Evolutionary conservation across 2,888 invertebrate genomes (phyloP), one percentile per base, ranked within the genome.

Genomic region (Apamea epomidion): DNA sequence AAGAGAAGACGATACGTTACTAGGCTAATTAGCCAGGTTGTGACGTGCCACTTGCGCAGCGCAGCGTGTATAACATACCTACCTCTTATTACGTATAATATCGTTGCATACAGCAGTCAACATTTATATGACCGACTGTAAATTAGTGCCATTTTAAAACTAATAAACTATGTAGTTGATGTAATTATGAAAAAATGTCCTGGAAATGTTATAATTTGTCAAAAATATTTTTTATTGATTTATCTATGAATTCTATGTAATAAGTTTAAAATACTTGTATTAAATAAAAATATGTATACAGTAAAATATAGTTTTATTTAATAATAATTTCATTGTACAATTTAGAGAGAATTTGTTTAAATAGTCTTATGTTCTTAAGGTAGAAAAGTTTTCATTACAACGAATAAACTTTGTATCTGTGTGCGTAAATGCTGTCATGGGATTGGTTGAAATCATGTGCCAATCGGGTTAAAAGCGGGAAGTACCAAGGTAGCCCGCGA

Each of bases 281-380:
- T 70, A 82, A 92, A 92, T 91, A 91, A 92, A 93, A 86, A 88
- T 89, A 89, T 91, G 60, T 91, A 86, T 88, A 90, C 84, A 76
- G n/a, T 58, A 71, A 65, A 87, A 62, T 85, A 74, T 74, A 29
- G 76, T 82, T 71, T 88, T 74, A 75, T 87, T 71, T 51, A 67
- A 54, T 76, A 48, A 76, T 67, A 74, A 84, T 65, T 76, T 54
- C 10, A 32, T 84, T 81, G 62, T 87, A 86, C 69, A 81, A 48
- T 85, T 85, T 86, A 86, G 86, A 88, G 89, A 89, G 83, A 85
- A 74, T 82, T 80, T 69, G 75, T 84, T 84, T 29, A 29, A 14
- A 42, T 76, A 76, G 77, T 88, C 80, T 87, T 80, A 72, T 78
- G n/a, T 45, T 82, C 18, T 37, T 62, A 76, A 71, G 82, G 68